Base-by-base conservation (phyloP, 1,140 invertebrate genomes). In the Trichonephila inaurata region DNA sequence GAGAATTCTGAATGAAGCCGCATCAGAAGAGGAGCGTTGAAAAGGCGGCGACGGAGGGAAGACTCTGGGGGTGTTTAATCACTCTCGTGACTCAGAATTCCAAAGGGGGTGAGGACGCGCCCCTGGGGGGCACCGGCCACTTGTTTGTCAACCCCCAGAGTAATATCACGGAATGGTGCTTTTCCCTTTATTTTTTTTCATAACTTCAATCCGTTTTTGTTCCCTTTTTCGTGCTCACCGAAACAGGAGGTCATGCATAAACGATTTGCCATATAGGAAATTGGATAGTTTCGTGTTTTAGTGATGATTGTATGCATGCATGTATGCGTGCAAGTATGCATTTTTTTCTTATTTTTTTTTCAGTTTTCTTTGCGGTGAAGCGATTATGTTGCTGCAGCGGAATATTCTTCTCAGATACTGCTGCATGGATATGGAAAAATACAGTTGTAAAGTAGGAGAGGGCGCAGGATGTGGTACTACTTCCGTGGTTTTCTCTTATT, bases 231-330 rank as follows among this genome's bases (percentile, higher is more conserved):
- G 89, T 62, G 72, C 72, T 82, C 28, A 16, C 64, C 51, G 77
- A 91, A 62, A 92, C 60, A n/a, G 62, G 81, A 92, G 90, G 90
- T 85, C 90, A 85, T 92, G 90, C 90, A 92, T 92, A 92, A 92
- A 72, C 91, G 91, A 92, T 92, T 92, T 66, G 81, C 91, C 83
- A 86, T 92, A 92, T 92, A 92, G 91, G 91, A 92, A 92, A 92
- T 92, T 92, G 91, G 91, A 92, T 92, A 92, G 62, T 92, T 92
- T 92, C 91, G 91, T 92, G 91, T 64, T 92, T 85, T 87, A 92
- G 91, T 92, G 91, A 92, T 92, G 91, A 87, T 87, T 69, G 64
- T 60, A 60, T 92, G 91, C 91, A 92, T 92, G 91, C 90, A 85
- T 92, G 81, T 61, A 92, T 92, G 90, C 81, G 61, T 85, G 81